Conservation (phyloP, 2,797 vertebrate genomes). For the Emydoidea blandingii region DNA sequence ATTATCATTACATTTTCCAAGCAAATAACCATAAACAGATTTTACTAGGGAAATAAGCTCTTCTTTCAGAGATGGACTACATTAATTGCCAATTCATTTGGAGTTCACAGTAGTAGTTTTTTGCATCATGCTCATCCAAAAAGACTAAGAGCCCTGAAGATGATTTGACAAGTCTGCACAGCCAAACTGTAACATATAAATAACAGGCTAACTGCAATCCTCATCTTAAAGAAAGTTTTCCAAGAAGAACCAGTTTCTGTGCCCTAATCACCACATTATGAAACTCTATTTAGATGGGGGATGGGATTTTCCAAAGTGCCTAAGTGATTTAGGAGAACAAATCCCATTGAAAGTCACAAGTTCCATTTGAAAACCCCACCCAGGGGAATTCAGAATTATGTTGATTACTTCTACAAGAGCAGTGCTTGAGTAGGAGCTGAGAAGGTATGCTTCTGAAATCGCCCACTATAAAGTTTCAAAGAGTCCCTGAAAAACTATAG, state of each 20-base stretch:
- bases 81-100: neutral
- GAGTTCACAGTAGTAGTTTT: neutral
- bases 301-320: neutral
- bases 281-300: neutral
- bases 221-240: rapidly evolving
- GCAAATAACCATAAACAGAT: neutral
- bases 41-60: neutral
- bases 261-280: neutral
- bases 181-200: rapidly evolving
- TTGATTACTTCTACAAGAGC: rapidly evolving
- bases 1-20: neutral
- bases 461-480: rapidly evolving
- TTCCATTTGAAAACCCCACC: rapidly evolving
- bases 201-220: neutral
- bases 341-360: rapidly evolving
- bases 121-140: neutral
- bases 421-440: neutral
- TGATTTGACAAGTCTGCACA: neutral
- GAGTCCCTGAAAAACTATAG: neutral
- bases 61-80: neutral
- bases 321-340: neutral
- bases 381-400: neutral
- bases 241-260: rapidly evolving
- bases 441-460: rapidly evolving
- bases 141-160: neutral